Conservation (phyloP, 2,113 vertebrate genomes). For the Pristiophorus japonicus region DNA sequence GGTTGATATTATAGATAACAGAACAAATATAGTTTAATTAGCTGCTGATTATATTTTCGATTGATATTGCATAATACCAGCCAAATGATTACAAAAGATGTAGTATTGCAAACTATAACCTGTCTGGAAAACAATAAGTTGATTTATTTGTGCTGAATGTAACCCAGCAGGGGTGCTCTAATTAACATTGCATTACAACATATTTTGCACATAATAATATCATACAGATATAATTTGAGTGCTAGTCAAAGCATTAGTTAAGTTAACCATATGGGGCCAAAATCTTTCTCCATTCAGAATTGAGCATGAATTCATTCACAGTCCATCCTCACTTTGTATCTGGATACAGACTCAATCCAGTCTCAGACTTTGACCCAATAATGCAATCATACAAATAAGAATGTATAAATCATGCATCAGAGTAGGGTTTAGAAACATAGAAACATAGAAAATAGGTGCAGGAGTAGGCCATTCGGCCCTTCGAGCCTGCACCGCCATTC, state of each 20-base stretch:
- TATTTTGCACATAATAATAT: constrained; percentile 30
- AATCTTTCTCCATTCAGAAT: not conserved
- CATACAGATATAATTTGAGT: constrained; percentile 8
- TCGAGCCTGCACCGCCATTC: no score
- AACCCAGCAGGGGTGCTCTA: not conserved
- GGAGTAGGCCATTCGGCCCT: no score
- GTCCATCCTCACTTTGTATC: not conserved
- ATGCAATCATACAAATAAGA: not conserved
- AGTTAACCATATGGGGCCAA: not conserved
- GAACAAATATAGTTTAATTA: constrained; percentile 12
- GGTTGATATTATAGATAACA: not conserved
- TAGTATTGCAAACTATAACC: constrained; percentile 20
- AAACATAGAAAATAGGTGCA: no score
- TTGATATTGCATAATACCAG: not conserved
- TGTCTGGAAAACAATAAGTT: constrained; percentile 28
- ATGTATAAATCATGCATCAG: not conserved
- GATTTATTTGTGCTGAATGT: constrained; percentile 31
- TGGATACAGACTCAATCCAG: not conserved
- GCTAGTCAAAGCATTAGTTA: not conserved
- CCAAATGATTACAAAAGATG: constrained; percentile 27
- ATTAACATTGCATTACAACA: not conserved
- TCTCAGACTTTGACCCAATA: not conserved
- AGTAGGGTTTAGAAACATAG: not conserved
- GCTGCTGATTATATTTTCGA: not conserved
- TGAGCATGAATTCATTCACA: not conserved